Percentiles rank a stretch among this genome's conserved stretches.
Conservation (phyloP, 2,797 vertebrate genomes). For the Sebastes nivosus region DNA sequence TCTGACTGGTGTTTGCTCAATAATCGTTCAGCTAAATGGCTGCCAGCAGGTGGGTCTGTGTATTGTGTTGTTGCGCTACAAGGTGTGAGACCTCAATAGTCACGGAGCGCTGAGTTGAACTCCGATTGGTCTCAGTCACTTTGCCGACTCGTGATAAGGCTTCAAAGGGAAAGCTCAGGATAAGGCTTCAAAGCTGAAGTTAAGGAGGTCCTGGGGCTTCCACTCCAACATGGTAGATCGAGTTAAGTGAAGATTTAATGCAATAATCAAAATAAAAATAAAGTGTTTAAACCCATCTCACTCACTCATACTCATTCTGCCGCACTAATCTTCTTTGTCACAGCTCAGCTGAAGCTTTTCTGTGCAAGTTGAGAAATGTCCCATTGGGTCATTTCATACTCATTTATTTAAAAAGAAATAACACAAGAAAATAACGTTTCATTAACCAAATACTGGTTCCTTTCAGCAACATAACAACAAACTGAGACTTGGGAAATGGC, state of each 20-base stretch:
- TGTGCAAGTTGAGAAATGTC: not conserved
- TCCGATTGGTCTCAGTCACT: conserved; percentile 46
- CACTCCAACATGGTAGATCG: conserved; percentile 6
- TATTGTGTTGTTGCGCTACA: conserved; percentile 23
- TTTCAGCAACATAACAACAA: not conserved
- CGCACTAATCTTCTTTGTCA: not conserved
- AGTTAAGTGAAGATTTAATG: conserved; percentile 27
- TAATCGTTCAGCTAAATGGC: not conserved
- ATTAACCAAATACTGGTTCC: not conserved
- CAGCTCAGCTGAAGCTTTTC: not conserved
- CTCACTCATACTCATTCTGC: not conserved
- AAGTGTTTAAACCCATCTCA: conserved; percentile 3
- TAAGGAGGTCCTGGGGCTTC: conserved; percentile 34
- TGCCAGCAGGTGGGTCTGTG: conserved; percentile 4
- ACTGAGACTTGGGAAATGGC: not conserved
- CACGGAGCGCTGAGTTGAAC: conserved; percentile 8
- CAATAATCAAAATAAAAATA: conserved; percentile 25
- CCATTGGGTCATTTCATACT: not conserved
- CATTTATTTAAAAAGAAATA: not conserved
- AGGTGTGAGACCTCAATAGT: conserved; percentile 26
- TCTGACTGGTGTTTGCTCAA: not conserved
- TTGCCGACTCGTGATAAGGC: conserved; percentile 45
- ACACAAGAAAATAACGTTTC: not conserved
- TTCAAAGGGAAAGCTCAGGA: conserved; percentile 48
- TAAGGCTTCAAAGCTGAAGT: conserved; percentile 36